Conservation (phyloP, 2,113 vertebrate species). For the Colaptes auratus region DNA sequence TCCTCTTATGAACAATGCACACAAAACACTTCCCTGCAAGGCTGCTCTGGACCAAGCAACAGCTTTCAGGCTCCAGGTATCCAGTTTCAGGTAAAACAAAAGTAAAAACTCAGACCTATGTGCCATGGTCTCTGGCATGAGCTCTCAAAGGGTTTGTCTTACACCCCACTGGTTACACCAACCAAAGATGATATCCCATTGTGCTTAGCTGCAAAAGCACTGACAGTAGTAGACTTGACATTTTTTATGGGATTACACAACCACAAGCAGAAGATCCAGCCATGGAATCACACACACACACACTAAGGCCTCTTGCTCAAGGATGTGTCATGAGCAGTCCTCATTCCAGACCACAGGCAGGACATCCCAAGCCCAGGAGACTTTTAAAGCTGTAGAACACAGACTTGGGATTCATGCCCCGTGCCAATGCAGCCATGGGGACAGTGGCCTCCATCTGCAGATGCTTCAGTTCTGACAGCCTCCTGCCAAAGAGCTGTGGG, state of each 20-base stretch:
- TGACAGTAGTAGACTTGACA: accelerated
- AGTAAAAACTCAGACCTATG: background rate
- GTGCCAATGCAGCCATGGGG: background rate
- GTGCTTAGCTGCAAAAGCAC: background rate
- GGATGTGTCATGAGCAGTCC: background rate
- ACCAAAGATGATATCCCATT: no score
- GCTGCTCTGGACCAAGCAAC: background rate
- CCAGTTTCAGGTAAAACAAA: background rate
- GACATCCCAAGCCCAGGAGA: background rate
- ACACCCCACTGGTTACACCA: background rate
- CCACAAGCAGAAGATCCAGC: background rate
- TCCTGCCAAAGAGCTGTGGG: background rate
- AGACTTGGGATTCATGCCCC: accelerated
- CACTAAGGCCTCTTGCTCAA: background rate
- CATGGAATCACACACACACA: background rate
- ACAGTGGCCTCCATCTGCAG: background rate
- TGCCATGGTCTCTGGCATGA: background rate
- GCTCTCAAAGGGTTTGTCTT: background rate
- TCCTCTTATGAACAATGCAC: constrained; percentile 44
- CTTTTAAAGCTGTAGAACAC: background rate
- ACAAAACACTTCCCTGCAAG: constrained; percentile 2
- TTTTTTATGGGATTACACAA: background rate
- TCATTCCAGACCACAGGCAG: background rate
- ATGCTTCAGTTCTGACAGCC: background rate
- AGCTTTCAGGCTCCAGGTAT: background rate